These are phyloP conservation scores for Dicyema japonicum DNA, from an alignment of 1,140 invertebrate genomes.

Conservation along the genomic window DNA sequence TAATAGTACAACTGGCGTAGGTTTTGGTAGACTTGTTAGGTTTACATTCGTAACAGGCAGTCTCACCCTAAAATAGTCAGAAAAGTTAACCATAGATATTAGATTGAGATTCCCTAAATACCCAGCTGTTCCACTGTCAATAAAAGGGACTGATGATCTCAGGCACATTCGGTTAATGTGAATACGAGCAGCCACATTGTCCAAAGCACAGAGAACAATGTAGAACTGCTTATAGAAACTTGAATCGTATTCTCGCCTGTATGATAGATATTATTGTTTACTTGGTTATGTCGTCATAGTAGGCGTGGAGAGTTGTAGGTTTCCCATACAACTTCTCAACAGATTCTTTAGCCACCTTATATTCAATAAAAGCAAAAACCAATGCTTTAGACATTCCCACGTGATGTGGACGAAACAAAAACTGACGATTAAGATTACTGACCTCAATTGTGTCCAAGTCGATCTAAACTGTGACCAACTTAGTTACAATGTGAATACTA, in stretches of 20 bases:
- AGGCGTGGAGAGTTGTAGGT: conserved; percentile 45
- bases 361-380: conserved; percentile 7
- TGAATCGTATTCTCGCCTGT: conserved; percentile 49
- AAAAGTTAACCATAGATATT: conserved; percentile 1
- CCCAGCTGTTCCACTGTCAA: conserved; percentile 82
- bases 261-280: conserved; percentile 26
- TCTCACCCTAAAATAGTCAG: conserved; percentile 28
- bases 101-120: conserved; percentile 50
- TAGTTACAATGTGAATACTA: conserved; percentile 61
- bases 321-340: conserved; percentile 55
- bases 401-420: conserved; percentile 79
- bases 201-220: conserved; percentile 74
- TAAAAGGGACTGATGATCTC: conserved; percentile 54
- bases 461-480: conserved; percentile 34
- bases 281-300: conserved; percentile 71
- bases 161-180: conserved; percentile 97
- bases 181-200: conserved; percentile 63
- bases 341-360: conserved; percentile 38
- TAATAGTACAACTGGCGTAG: conserved; percentile 82
- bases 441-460: conserved; percentile 97
- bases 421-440: conserved; percentile 91
- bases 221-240: conserved; percentile 64
- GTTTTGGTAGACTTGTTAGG: conserved; percentile 59
- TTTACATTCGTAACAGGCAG: conserved; percentile 82
- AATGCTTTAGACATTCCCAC: conserved; percentile 64